Evolutionary conservation across 2,888 invertebrate genomes (phyloP).

Genomic region (Sphecodes monilicornis): DNA sequence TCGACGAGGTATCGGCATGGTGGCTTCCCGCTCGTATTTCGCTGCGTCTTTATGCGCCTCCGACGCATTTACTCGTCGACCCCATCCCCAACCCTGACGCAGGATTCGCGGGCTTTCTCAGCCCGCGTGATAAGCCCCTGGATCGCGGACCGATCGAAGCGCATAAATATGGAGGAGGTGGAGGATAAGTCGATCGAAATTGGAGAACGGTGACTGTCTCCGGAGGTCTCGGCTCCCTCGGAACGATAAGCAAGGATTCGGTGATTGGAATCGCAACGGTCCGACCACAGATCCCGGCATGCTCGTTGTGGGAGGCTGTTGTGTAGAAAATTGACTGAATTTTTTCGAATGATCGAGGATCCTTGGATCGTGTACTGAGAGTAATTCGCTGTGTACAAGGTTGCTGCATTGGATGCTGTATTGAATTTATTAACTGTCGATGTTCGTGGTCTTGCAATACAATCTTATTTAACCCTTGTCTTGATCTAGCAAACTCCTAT

Average conservation of each 20-base stretch:
- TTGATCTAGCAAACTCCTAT: no score
- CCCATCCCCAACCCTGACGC: neutral
- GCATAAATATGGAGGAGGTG: constrained; percentile 60
- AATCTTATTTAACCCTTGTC: no score
- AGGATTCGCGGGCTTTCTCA: constrained; percentile 28
- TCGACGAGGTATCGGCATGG: constrained; percentile 63
- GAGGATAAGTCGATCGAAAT: constrained; percentile 64
- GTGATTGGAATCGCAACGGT: constrained; percentile 19
- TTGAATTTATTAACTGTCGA: neutral
- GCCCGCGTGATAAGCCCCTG: constrained; percentile 45
- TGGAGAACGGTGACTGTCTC: constrained; percentile 39
- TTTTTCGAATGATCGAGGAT: neutral
- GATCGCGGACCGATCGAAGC: constrained; percentile 51
- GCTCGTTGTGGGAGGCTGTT: neutral
- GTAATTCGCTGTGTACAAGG: neutral
- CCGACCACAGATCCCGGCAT: neutral
- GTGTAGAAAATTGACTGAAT: neutral
- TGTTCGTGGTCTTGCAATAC: neutral
- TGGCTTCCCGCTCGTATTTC: constrained; percentile 68
- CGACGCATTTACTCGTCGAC: constrained; percentile 60
- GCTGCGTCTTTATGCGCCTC: constrained; percentile 70
- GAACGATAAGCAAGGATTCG: constrained; percentile 10
- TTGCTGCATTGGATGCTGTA: neutral
- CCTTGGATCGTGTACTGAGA: neutral
- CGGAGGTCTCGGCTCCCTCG: neutral